Evolutionary conservation across 1,140 invertebrate species (phyloP), one percentile per base, ranked within the genome.

Genomic region (Dendroctonus ponderosae): DNA sequence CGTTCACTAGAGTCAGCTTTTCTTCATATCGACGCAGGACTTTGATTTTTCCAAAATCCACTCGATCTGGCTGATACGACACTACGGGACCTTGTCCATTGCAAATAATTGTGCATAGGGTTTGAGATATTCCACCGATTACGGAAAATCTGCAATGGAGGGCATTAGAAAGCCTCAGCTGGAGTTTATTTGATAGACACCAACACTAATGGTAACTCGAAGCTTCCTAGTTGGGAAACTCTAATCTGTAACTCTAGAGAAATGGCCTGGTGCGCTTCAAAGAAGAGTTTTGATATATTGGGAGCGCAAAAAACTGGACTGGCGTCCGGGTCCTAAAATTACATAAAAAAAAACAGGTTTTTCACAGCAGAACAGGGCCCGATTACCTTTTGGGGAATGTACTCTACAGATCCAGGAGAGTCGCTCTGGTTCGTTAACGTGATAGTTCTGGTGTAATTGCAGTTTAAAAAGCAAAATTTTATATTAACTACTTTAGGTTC

Each of bases 71-170:
- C 40, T 75, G 44, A 0, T 76, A 71, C 5, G 76, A 77, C 48
- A 82, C 59, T 6, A 80, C 74, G 3, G 82, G 80, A 12, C 81
- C 82, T 70, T 81, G 75, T 0, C 81, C 82, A 15, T 69, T 75
- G 59, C 79, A 81, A 15, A 61, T 71, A 9, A 82, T 67, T 5
- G 64, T 61, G 48, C 77, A 80, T 38, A 77, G 66, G 7, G 49
- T 42, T 26, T 58, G 50, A 5, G 41, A 54, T 11, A 14, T 12
- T 40, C 48, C 48, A 8, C 74, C 74, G 63, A 66, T 68, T 7
- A 75, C 41, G 7, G 58, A 71, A 40, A 75, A 69, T 54, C 74
- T 76, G 7, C 14, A 37, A 54, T 9, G 14, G 6, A 40, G n/a
- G n/a, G n/a, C n/a, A n/a, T n/a, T n/a, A n/a, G n/a, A n/a, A n/a